Conservation (phyloP, 2,888 invertebrate genomes). For the Mystacides longicornis region DNA sequence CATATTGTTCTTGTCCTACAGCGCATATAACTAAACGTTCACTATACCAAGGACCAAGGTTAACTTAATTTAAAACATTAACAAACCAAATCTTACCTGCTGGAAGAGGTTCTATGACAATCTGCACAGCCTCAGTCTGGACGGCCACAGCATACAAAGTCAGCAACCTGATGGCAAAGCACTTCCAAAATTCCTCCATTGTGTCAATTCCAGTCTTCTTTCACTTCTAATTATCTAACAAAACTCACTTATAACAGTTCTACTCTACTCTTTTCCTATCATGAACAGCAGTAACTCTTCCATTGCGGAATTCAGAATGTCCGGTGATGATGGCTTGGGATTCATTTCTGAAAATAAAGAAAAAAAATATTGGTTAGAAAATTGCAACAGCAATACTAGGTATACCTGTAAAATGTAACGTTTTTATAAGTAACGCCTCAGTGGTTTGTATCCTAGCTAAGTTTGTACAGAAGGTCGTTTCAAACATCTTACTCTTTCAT, state of each 20-base stretch:
- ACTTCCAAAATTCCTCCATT: not conserved
- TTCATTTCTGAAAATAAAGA: not conserved
- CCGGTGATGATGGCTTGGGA: not conserved
- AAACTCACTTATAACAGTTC: not conserved
- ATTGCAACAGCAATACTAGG: too few species aligned
- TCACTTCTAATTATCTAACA: not conserved
- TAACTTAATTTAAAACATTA: too few species aligned
- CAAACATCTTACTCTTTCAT: too few species aligned
- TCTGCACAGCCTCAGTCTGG: conserved; percentile 37
- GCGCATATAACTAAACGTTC: too few species aligned
- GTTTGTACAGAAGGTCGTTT: too few species aligned
- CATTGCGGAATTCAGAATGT: not conserved
- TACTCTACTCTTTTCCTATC: not conserved
- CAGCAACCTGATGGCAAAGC: conserved; percentile 35
- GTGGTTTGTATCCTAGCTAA: too few species aligned
- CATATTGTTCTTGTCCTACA: too few species aligned
- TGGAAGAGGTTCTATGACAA: conserved; percentile 47
- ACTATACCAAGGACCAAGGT: too few species aligned
- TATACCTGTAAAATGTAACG: too few species aligned
- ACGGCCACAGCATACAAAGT: conserved; percentile 27
- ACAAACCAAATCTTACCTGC: conserved; percentile 47
- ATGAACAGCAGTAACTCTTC: not conserved
- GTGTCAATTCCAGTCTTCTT: too few species aligned
- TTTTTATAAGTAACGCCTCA: too few species aligned
- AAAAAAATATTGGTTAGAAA: too few species aligned